Evolutionary conservation across 2,797 vertebrate genomes (phyloP), one percentile per base, ranked within the genome.

Genomic region (Phoeniculus purpureus): DNA sequence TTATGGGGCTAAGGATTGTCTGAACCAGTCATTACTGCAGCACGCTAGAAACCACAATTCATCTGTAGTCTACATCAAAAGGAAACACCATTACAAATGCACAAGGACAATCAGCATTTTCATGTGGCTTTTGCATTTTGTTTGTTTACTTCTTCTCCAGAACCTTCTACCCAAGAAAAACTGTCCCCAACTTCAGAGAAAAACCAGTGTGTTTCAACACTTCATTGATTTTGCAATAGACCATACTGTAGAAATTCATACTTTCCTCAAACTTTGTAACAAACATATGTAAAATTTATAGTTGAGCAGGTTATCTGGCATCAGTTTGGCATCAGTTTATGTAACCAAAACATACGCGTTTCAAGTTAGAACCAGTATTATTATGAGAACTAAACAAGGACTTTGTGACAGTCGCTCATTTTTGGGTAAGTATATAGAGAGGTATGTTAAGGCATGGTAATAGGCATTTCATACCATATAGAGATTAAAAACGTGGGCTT

Each of bases 401-500:
- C 80, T 73, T 87, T 76, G 70, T 76, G 70, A 79, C 64, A 83
- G 43, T 18, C 79, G 60, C 71, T 91, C 60, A 34, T 52, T 86
- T 91, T 71, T 32, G 58, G 34, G 5, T 48, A 84, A 79, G 52
- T 48, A 74, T 71, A 54, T 74, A 88, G 54, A 50, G 61, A 84
- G 82, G 55, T 77, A 75, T 60, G 29, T 84, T 94, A 87, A 81
- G 31, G 50, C 52, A 79, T 56, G n/a, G 22, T 59, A 71, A 91
- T 58, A 91, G 81, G 55, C 61, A 78, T 92, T 88, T 91, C 95
- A 86, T 64, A 87, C 89, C 58, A 96, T 79, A 34, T 93, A 82
- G 94, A 94, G 90, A 96, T 96, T 95, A 94, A 95, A 96, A 94
- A 77, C 88, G 29, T 92, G 60, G 84, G 12, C 79, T 79, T 89